Evolutionary conservation across 2,797 vertebrate genomes (phyloP), one percentile per base, ranked within the genome.

Genomic region (Gymnopithys bicolor): DNA sequence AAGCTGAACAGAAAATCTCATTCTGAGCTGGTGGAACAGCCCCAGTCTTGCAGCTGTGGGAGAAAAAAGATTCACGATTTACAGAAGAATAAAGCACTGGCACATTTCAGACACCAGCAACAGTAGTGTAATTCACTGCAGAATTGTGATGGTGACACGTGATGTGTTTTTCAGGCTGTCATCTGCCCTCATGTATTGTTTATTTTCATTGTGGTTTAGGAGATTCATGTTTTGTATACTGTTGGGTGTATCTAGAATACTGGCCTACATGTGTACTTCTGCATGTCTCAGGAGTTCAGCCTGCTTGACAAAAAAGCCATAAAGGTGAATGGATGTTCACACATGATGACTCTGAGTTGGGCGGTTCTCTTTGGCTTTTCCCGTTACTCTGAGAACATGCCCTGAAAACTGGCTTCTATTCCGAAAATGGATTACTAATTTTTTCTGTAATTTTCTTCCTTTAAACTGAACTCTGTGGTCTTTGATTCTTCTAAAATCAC

Each of bases 101-200:
- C 69, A 62, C 62, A 52, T 90, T 81, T 89, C 85, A 84, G 51
- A 48, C 43, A 49, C 28, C 56, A 94, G 82, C 63, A 94, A 77
- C 91, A 91, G 76, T 89, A 59, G 84, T 64, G 67, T 68, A 70
- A 73, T 94, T 96, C 90, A 94, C 32, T 59, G 48, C 55, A 78
- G 84, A 90, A 35, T 13, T 62, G 46, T 58, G 48, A 62, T n/a
- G 25, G 15, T 86, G 68, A 70, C 2, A 5, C 71, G 32, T 81
- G 66, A 52, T 5, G 5, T 90, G 68, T 74, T 83, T 86, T 84
- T 78, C 69, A 81, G 58, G 24, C 46, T 81, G 49, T 80, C 71
- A 70, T 89, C 69, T 84, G 82, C 58, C 53, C 75, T 66, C 51
- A 13, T 37, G 35, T 32, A 24, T 68, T 87, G 75, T 81, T 94